Evolutionary conservation across 2,888 invertebrate genomes (phyloP).

Genomic region (Lucinisca nassula): DNA sequence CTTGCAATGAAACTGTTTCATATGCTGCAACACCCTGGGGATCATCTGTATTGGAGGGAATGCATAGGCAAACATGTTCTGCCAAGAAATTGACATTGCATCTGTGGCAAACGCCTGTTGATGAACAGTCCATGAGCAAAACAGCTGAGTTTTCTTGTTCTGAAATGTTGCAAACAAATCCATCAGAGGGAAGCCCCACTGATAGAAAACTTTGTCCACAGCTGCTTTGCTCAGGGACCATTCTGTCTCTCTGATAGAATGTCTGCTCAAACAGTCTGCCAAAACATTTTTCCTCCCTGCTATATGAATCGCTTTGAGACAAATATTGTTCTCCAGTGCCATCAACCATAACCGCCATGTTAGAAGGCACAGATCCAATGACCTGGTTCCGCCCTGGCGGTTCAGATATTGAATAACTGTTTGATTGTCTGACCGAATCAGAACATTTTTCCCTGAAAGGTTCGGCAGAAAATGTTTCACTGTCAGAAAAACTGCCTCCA

Average conservation of each 20-base stretch:
- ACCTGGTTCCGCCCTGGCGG: neutral
- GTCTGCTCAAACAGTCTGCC: slow-evolving; percentile 33
- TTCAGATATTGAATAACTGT: neutral
- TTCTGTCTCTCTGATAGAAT: slow-evolving; percentile 12
- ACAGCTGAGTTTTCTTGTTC: slow-evolving; percentile 27
- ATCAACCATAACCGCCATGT: slow-evolving; percentile 27
- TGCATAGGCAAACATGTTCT: slow-evolving; percentile 51
- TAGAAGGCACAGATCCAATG: neutral
- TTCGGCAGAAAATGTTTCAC: slow-evolving; percentile 21
- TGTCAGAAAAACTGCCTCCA: too few relatives aligned
- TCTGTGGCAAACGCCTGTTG: slow-evolving; percentile 42
- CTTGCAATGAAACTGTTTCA: slow-evolving; percentile 33
- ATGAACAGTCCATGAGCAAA: slow-evolving; percentile 39
- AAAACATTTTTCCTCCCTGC: slow-evolving; percentile 31
- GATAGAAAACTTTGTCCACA: slow-evolving; percentile 23
- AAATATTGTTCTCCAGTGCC: slow-evolving; percentile 15
- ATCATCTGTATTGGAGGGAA: slow-evolving; percentile 41
- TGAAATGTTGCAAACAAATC: slow-evolving; percentile 29
- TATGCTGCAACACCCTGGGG: slow-evolving; percentile 25
- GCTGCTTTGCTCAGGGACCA: slow-evolving; percentile 34
- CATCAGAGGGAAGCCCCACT: slow-evolving; percentile 31
- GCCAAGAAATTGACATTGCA: slow-evolving; percentile 39
- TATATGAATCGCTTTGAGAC: slow-evolving; percentile 42
- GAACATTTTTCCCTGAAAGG: neutral
- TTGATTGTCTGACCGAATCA: neutral